Evolutionary conservation across 2,888 invertebrate species (phyloP), one percentile per base, ranked within the genome.

Genomic region (Phytoseiulus persimilis): DNA sequence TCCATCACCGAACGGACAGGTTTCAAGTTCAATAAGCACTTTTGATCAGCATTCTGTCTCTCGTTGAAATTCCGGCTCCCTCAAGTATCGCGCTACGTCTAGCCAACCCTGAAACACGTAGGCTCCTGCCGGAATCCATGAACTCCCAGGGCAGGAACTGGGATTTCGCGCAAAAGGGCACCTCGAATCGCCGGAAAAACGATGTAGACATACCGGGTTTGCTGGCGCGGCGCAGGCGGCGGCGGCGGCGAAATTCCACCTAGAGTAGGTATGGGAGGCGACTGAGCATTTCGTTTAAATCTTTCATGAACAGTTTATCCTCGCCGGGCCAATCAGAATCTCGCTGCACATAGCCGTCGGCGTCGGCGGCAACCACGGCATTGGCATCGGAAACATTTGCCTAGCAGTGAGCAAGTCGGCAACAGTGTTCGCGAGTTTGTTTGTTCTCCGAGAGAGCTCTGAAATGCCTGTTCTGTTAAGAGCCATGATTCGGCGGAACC

Each of bases 261-360:
- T 65, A 65, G 65, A 65, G 28, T 6, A 46, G 46, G 46, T 46
- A 46, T 46, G 14, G 46, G 65, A 23, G 65, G 65, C 65, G 65
- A 65, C 65, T 65, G 18, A 65, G 65, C 65, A 18, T 65, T 65
- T 65, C 65, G 65, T 28, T 65, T 28, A 65, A 65, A 65, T 65
- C 65, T 65, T 65, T 65, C 65, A 65, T 65, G 65, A 65, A 65
- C 65, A 65, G 65, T 65, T 65, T 65, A 65, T 65, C 65, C 65
- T 65, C 65, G 14, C 65, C 18, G 65, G 28, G 65, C 65, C 65
- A 65, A 65, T 65, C 65, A 18, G 18, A 65, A 23, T 23, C 18
- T 65, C 2, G 65, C 65, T 65, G 65, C 28, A 65, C 18, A 65
- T 1, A 65, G 18, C 65, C 65, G 65, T 2, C 28, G 65, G 65